Evolutionary conservation across 2,797 vertebrate species (phyloP), one percentile per base, ranked within the genome.

Genomic region (Amphiprion clarkii): DNA sequence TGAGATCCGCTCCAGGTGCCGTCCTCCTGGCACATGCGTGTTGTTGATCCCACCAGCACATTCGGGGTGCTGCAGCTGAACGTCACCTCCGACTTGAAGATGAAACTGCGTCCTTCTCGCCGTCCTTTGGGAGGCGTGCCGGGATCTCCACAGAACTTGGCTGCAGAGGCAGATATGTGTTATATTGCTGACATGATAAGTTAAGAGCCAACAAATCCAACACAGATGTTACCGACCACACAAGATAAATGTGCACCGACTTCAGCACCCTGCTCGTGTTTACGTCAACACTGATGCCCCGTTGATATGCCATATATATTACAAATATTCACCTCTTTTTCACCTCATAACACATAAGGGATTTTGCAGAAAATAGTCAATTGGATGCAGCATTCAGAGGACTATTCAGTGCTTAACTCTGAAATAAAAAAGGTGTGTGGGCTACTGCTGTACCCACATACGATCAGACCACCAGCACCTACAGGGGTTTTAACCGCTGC

Each of bases 81-180:
- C 0, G 89, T 94, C 42, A 98, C 96, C 90, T 99, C 97, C 0
- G 97, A 98, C 81, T 97, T 97, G 83, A 96, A 99, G 81, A 99
- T 99, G 87, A 99, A 99, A 83, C 98, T 98, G 79, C 95, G 98
- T 9, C 98, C 98, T 88, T 99, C 97, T 87, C 97, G 91, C 71
- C 92, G 96, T 55, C 96, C 96, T 81, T 95, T 95, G 65, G 95
- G 92, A 29, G 97, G 98, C 55, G 91, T 67, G 6, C 97, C 97
- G 1, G 98, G 97, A 75, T 99, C 98, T 40, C 98, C 97, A 58
- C 98, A 99, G 91, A 99, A 99, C 82, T 96, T 98, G 51, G 98
- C 98, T 99, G 88, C 33, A 70, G 76, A 81, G 16, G 54, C 40
- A 78, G 25, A 82, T 76, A 55, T 25, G 19, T 59, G 9, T 3